Conservation (phyloP, 1,140 invertebrate genomes). For the Listronotus bonariensis region DNA sequence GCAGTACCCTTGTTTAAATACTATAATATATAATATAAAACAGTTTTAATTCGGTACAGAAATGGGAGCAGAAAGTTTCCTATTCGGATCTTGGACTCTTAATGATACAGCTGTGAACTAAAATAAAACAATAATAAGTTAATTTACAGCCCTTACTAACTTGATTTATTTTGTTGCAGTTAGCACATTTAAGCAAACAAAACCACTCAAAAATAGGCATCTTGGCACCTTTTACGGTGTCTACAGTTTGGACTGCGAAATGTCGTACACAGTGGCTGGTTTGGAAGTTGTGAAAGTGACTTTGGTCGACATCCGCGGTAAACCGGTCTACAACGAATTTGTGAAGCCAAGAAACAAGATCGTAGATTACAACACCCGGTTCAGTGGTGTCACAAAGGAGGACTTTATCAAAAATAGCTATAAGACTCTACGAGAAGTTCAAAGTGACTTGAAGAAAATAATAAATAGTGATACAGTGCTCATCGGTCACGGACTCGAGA, state of each 20-base stretch:
- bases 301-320: constrained; percentile 72
- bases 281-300: constrained; percentile 84
- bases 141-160: too few species aligned
- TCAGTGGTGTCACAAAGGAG: constrained; percentile 49
- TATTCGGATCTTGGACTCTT: too few species aligned
- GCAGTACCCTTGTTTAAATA: too few species aligned
- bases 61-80: too few species aligned
- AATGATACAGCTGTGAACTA: too few species aligned
- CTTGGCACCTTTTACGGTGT: constrained; percentile 60
- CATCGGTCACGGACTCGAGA: constrained; percentile 93
- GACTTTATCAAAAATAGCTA: constrained; percentile 76
- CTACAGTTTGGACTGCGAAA: constrained; percentile 90
- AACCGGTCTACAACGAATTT: constrained; percentile 76
- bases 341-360: constrained; percentile 77
- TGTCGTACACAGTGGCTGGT: constrained; percentile 84
- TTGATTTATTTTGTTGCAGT: constrained; percentile 29
- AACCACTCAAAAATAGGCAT: constrained; percentile 52
- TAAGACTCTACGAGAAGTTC: constrained; percentile 78
- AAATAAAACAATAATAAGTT: too few species aligned
- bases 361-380: constrained; percentile 86
- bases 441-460: constrained; percentile 78
- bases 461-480: constrained; percentile 85
- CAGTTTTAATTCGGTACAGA: too few species aligned
- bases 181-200: constrained; percentile 59
- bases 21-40: too few species aligned